Conservation (phyloP, 2,888 invertebrate genomes). For the Drosophila maculinotata region DNA sequence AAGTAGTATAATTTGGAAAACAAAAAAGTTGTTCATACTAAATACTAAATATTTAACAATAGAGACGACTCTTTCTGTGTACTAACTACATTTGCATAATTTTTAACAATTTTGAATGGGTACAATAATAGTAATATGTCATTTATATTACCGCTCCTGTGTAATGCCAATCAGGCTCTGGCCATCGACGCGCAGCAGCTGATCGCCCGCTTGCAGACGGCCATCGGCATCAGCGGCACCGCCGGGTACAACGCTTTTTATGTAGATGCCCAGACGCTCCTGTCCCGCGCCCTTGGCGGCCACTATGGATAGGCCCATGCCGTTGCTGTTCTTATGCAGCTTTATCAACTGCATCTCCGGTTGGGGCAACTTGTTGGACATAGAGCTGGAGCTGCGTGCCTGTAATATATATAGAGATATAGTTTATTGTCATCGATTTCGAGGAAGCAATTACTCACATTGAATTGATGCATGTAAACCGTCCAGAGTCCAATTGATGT, state of each 20-base stretch:
- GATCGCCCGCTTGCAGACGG: constrained; percentile 97
- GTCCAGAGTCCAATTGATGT: constrained; percentile 97
- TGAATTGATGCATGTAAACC: constrained; percentile 93
- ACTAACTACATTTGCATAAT: too few species aligned
- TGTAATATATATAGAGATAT: constrained; percentile 60
- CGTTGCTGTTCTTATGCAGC: constrained; percentile 96
- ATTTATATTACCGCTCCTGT: constrained; percentile 88
- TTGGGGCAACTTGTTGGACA: constrained; percentile 88
- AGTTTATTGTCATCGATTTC: too few species aligned
- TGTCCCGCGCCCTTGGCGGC: constrained; percentile 96
- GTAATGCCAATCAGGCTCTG: constrained; percentile 95
- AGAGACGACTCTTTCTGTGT: too few species aligned
- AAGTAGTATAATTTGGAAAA: too few species aligned
- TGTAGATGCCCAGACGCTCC: constrained; percentile 97
- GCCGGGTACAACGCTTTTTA: constrained; percentile 98
- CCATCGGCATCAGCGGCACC: constrained; percentile 97
- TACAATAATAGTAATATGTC: neutral
- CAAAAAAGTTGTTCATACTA: too few species aligned
- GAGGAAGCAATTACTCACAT: constrained; percentile 85
- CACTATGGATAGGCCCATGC: constrained; percentile 99
- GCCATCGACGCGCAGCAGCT: constrained; percentile 97
- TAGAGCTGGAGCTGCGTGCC: constrained; percentile 89
- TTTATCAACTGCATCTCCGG: constrained; percentile 94
- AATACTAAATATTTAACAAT: too few species aligned
- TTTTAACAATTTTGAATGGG: too few species aligned